These are phyloP conservation scores for Neuroterus valhalla DNA, from an alignment of 1,140 invertebrate species.

Conservation along the genomic window DNA sequence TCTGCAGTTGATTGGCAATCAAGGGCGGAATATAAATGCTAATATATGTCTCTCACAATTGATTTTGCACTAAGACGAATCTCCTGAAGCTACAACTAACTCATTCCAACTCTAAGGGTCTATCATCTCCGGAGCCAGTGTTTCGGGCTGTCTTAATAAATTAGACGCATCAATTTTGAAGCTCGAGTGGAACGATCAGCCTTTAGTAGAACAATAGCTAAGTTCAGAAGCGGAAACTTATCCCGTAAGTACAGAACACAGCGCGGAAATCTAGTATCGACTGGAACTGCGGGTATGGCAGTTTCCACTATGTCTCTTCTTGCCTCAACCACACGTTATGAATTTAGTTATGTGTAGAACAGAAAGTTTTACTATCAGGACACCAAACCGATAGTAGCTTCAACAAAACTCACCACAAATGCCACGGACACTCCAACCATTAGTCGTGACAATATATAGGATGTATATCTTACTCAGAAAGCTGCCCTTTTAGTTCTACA, in stretches of 20 bases:
- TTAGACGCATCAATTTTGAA: constrained; percentile 26
- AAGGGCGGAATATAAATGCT: neutral
- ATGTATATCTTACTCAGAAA: too few relatives aligned
- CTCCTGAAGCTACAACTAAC: neutral
- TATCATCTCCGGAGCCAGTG: neutral
- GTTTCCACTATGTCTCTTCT: constrained; percentile 11
- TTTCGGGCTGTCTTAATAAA: constrained; percentile 19
- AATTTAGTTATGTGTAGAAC: neutral
- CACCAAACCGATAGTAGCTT: neutral
- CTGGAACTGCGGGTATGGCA: neutral
- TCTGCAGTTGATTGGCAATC: too few relatives aligned
- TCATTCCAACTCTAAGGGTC: constrained; percentile 20
- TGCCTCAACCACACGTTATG: neutral
- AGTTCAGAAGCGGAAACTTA: constrained; percentile 33
- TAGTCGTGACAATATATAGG: too few relatives aligned
- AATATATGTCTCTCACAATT: neutral
- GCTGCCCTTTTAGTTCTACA: too few relatives aligned
- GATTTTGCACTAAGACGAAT: neutral
- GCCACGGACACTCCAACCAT: neutral
- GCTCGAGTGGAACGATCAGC: neutral
- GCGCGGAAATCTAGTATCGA: constrained; percentile 15
- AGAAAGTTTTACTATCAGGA: neutral
- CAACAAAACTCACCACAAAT: neutral
- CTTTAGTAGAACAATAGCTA: constrained; percentile 15
- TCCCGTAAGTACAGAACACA: constrained; percentile 34